Base-by-base conservation (phyloP, 2,797 vertebrate genomes). In the Enteromius treurensis region DNA sequence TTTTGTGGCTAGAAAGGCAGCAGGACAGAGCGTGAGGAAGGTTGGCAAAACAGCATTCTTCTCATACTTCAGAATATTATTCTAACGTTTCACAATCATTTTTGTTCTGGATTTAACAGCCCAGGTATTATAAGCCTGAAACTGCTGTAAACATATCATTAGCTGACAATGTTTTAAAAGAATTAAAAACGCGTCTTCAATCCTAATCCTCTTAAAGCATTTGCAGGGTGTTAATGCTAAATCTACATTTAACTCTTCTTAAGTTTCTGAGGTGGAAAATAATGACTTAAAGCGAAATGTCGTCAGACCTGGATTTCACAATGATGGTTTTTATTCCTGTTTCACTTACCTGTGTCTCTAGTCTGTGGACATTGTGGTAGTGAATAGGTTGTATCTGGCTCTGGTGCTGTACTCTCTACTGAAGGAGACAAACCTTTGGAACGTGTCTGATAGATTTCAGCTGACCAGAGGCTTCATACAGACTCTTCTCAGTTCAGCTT, bases 21-120 rank as follows among this genome's bases (percentile, higher is more conserved):
- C 97, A 8, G 97, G 98, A 75, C 97, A 98, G 92, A 94, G 93
- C 14, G 91, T 97, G 85, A 97, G 92, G 84, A 98, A 96, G 95
- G 98, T 99, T 90, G 80, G 82, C 6, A 76, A 67, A 83, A 73
- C 51, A 13, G 23, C 47, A 64, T 76, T 84, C 64, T 26, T 86
- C 29, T 69, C 53, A 17, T 37, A 19, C 8, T 53, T 71, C 53
- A 55, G 62, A 55, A 15, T 42, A 65, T 23, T 19, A 78, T 13
- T 21, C 7, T 17, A 45, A 2, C 15, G 9, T 32, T 49, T 60
- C 42, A 40, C 60, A 42, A 62, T 3, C 10, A 4, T 73, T 75
- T 75, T 6, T 70, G 7, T 45, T 21, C n/a, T 3, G n/a, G 11
- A 69, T 77, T 77, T 60, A 62, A 80, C 42, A 47, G 9, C 5